These are phyloP conservation scores for Ormia ochracea DNA, from an alignment of 2,888 invertebrate genomes.

Conservation along the genomic window DNA sequence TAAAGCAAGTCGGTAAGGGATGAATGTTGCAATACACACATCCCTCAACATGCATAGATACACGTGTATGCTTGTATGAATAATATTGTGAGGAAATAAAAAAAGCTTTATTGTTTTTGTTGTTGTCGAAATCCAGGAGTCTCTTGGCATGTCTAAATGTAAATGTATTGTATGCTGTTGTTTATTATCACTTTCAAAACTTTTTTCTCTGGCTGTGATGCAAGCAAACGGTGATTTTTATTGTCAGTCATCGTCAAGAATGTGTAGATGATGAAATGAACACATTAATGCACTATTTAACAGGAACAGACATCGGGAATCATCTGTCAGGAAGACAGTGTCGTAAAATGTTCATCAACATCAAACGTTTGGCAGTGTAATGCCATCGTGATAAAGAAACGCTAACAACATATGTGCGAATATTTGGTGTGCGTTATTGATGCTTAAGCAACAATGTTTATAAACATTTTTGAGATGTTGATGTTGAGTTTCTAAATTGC, in stretches of 20 bases:
- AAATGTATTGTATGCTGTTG: slow-evolving; percentile 32
- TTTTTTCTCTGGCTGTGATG: slow-evolving; percentile 14
- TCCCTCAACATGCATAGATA: neutral
- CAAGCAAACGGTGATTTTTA: slow-evolving; percentile 50
- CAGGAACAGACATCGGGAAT: slow-evolving; percentile 62
- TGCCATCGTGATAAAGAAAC: slow-evolving; percentile 53
- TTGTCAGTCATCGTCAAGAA: slow-evolving; percentile 48
- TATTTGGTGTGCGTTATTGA: neutral
- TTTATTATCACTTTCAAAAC: slow-evolving; percentile 23
- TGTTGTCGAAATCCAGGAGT: slow-evolving; percentile 15
- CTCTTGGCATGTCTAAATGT: slow-evolving; percentile 10
- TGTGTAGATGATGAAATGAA: slow-evolving; percentile 16
- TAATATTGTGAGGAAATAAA: neutral
- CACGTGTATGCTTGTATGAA: neutral
- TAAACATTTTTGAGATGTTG: slow-evolving; percentile 33
- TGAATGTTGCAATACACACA: slow-evolving; percentile 11
- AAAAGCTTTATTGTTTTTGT: slow-evolving; percentile 1
- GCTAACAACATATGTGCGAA: neutral
- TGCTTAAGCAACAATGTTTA: slow-evolving; percentile 19
- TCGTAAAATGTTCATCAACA: slow-evolving; percentile 62
- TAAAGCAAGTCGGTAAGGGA: slow-evolving; percentile 12
- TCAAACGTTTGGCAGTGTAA: slow-evolving; percentile 47
- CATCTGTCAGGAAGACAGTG: slow-evolving; percentile 60
- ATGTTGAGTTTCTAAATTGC: too few relatives aligned
- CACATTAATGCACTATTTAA: slow-evolving; percentile 29